Percentiles rank a stretch among this genome's conserved stretches.
phyloP scores from a whole-genome alignment of 2,797 vertebrate species.

The Onychomys leucogaster region DNA sequence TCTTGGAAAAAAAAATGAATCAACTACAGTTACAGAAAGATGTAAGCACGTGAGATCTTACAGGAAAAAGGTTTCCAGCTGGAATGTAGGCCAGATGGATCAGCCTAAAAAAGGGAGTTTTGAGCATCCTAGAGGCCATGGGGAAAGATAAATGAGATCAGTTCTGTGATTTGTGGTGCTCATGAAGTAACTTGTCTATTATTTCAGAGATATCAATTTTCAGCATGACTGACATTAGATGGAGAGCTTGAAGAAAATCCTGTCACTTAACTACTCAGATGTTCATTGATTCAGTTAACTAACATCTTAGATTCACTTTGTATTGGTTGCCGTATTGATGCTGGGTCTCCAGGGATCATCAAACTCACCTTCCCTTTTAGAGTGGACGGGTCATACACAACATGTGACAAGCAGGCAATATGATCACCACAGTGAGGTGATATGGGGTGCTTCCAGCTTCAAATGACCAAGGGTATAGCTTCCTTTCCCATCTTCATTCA shows the following conservation, averaged over 20 bases:
- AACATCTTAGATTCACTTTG: rapidly evolving
- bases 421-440: background rate
- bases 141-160: background rate
- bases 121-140: background rate
- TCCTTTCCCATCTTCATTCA: background rate
- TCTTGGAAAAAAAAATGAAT: background rate
- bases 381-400: background rate
- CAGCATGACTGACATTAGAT: background rate
- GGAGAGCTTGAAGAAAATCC: background rate
- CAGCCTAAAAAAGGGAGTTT: background rate
- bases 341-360: background rate
- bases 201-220: background rate
- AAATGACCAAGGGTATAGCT: rapidly evolving
- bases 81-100: background rate
- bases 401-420: too few relatives aligned
- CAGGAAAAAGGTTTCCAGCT: background rate
- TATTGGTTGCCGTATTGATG: rapidly evolving
- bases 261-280: too few relatives aligned
- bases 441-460: rapidly evolving
- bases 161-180: background rate
- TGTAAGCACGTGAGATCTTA: background rate
- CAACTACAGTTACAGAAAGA: background rate
- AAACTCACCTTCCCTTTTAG: background rate
- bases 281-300: background rate
- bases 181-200: background rate